Conservation (phyloP, 2,113 vertebrate species). For the Caloenas nicobarica region DNA sequence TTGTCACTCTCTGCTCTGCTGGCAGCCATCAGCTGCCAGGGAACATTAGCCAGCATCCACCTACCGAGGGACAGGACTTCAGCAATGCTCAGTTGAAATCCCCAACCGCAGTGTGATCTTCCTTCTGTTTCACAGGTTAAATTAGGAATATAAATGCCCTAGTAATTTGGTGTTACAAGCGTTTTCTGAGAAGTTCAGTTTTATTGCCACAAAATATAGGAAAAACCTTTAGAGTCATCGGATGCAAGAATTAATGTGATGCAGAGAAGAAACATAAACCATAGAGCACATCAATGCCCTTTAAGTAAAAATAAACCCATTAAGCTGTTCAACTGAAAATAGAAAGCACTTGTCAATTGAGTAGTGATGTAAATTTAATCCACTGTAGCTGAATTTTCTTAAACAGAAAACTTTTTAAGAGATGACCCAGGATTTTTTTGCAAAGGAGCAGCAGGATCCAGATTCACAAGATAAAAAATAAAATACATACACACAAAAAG, state of each 20-base stretch:
- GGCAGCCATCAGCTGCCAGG: not conserved
- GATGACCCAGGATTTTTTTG: not conserved
- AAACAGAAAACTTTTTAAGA: not conserved
- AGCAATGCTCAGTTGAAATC: not conserved
- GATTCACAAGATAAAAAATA: not conserved
- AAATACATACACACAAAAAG: not conserved
- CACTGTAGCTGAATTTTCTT: not conserved
- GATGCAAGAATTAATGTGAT: not conserved
- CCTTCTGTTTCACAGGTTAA: not conserved
- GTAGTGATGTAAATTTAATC: not conserved
- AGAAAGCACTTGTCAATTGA: not conserved
- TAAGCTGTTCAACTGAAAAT: not conserved
- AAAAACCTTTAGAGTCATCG: not conserved
- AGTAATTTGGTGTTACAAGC: not conserved
- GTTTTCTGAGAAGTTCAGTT: not conserved
- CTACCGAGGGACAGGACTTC: not conserved
- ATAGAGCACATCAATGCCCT: not conserved
- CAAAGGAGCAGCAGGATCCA: not conserved
- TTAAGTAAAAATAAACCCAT: not conserved
- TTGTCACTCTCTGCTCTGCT: not conserved
- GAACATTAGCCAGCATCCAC: not conserved
- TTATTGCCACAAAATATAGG: not conserved
- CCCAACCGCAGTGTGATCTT: accelerated
- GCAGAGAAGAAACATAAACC: not conserved
- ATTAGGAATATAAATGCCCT: not conserved